Conservation (phyloP, 2,888 invertebrate genomes). For the Drosophila neonasuta region DNA sequence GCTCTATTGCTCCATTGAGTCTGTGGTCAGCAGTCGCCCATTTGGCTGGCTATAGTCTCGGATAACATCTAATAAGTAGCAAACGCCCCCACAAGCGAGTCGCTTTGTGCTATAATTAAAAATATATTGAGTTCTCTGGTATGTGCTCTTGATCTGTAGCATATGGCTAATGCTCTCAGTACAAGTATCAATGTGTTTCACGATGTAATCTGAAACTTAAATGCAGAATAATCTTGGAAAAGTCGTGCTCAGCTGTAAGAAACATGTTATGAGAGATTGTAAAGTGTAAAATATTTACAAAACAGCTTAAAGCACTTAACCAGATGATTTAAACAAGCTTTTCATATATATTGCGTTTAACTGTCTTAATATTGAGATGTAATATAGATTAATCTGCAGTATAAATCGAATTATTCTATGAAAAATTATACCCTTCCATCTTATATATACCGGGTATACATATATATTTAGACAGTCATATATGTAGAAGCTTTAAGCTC, state of each 20-base stretch:
- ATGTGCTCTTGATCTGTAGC: slow-evolving; percentile 62
- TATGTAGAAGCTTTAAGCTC: not conserved
- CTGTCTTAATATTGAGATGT: not conserved
- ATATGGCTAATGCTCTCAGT: slow-evolving; percentile 58
- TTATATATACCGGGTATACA: too few relatives aligned
- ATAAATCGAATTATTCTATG: too few relatives aligned
- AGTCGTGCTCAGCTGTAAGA: not conserved
- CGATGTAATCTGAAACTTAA: slow-evolving; percentile 7
- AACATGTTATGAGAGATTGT: not conserved
- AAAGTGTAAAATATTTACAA: not conserved
- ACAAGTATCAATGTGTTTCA: not conserved
- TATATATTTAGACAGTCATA: too few relatives aligned
- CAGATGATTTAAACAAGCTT: not conserved
- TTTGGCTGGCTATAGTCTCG: slow-evolving; percentile 56
- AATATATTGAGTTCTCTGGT: slow-evolving; percentile 47
- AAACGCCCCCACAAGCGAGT: slow-evolving; percentile 25
- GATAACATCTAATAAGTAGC: slow-evolving; percentile 68
- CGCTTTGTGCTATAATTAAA: slow-evolving; percentile 61
- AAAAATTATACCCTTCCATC: too few relatives aligned
- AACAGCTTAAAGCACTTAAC: not conserved
- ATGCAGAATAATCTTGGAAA: not conserved
- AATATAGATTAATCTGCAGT: too few relatives aligned
- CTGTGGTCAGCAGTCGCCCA: slow-evolving; percentile 57
- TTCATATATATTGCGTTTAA: not conserved
- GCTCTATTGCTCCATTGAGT: slow-evolving; percentile 13